A percentile compares a stretch with the other conserved stretches of the same genome.
These are phyloP conservation scores for Tholera decimalis DNA, from an alignment of 2,888 invertebrate species.

Conservation along the genomic window DNA sequence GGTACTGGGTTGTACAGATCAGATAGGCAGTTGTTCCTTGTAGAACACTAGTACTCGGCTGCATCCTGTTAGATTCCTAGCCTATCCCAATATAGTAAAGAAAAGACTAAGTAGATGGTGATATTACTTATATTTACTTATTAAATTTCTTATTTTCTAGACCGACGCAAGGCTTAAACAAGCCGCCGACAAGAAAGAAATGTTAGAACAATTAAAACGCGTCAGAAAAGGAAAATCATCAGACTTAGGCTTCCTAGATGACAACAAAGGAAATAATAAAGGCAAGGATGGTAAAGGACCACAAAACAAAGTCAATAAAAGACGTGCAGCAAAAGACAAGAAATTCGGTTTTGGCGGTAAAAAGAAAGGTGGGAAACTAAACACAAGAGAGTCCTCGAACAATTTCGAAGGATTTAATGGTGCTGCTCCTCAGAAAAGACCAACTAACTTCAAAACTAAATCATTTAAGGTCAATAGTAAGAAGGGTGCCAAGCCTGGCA, in stretches of 20 bases:
- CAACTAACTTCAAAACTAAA: conserved; percentile 83
- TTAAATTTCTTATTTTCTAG: conserved; percentile 82
- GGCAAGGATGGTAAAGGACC: conserved; percentile 71
- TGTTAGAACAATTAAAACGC: conserved; percentile 98
- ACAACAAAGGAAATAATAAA: conserved; percentile 85
- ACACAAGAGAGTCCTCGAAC: conserved; percentile 95
- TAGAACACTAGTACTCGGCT: no score
- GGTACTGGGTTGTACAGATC: no score
- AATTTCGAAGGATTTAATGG: conserved; percentile 92
- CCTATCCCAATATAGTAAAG: no score
- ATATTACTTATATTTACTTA: not conserved
- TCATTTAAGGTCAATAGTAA: conserved; percentile 83
- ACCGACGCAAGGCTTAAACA: conserved; percentile 96
- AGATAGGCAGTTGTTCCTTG: no score
- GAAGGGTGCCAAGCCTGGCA: conserved; percentile 71
- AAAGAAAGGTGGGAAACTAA: conserved; percentile 97
- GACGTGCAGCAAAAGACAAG: conserved; percentile 94
- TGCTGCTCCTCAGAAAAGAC: conserved; percentile 79
- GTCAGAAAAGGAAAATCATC: conserved; percentile 96
- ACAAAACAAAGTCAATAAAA: conserved; percentile 83
- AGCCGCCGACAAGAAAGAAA: conserved; percentile 97
- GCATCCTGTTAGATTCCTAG: no score
- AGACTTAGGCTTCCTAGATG: conserved; percentile 95
- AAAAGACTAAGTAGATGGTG: no score
- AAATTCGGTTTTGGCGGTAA: conserved; percentile 99